Conservation (phyloP, 2,797 vertebrate genomes). For the Sebastes cheni region DNA sequence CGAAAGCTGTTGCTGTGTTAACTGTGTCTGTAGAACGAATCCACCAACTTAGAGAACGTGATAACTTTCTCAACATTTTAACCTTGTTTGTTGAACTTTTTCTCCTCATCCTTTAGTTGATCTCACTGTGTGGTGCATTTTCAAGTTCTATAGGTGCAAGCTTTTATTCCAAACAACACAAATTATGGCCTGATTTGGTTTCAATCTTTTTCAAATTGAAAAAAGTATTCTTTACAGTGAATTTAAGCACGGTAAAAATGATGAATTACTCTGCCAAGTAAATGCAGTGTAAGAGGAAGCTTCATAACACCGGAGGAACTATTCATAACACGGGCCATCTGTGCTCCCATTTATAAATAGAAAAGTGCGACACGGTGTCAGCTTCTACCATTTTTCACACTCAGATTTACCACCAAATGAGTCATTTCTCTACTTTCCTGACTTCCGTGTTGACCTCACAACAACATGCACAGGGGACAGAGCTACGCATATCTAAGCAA, state of each 20-base stretch:
- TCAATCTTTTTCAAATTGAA: neutral
- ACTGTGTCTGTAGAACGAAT: neutral
- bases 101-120: neutral
- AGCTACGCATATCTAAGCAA: neutral
- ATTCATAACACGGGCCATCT: slow-evolving; percentile 42
- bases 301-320: slow-evolving; percentile 15
- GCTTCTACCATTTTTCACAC: slow-evolving; percentile 9
- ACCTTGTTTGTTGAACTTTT: neutral
- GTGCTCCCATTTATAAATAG: slow-evolving; percentile 37
- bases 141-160: neutral
- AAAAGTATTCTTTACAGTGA: neutral
- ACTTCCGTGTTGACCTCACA: slow-evolving; percentile 7
- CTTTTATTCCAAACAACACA: neutral
- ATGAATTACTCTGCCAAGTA: slow-evolving; percentile 19
- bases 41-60: neutral
- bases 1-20: neutral
- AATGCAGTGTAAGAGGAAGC: slow-evolving; percentile 14
- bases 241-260: neutral
- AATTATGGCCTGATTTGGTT: neutral
- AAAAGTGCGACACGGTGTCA: slow-evolving; percentile 20
- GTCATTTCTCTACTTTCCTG: slow-evolving; percentile 15
- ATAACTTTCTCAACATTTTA: neutral
- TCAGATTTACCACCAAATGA: slow-evolving; percentile 17
- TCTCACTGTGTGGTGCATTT: neutral
- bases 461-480: neutral